Evolutionary conservation across 2,888 invertebrate genomes (phyloP).

Genomic region (Lepidocyrtinus sp.): DNA sequence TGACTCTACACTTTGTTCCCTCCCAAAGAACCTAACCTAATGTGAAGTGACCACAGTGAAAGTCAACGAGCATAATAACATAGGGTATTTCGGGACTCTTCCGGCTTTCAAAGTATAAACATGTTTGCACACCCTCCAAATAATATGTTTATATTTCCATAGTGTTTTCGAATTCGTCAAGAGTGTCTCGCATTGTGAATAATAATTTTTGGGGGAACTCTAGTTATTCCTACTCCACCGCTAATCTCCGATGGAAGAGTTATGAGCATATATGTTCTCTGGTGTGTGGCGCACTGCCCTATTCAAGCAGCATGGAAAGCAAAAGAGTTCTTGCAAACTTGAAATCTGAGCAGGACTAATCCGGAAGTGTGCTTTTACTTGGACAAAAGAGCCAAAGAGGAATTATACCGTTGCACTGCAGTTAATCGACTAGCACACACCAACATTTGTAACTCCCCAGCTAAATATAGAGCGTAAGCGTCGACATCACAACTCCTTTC

Average conservation of each 20-base stretch:
- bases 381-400: neutral
- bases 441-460: neutral
- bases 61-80: neutral
- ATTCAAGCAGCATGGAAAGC: neutral
- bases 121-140: neutral
- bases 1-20: too few species aligned
- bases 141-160: neutral
- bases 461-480: neutral
- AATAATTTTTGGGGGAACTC: neutral
- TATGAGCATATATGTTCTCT: neutral
- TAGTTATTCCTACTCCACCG: neutral
- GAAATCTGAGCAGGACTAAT: neutral
- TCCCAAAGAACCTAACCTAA: too few species aligned
- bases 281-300: neutral
- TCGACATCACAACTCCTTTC: conserved; percentile 19
- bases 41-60: too few species aligned
- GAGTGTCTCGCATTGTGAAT: neutral
- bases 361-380: neutral
- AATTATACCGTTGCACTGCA: neutral
- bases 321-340: neutral
- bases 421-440: neutral
- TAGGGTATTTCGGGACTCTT: neutral
- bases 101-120: neutral
- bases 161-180: neutral
- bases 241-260: neutral